Percentiles rank a stretch among this genome's conserved stretches.
Evolutionary conservation across 2,113 vertebrate species (phyloP).

Genomic region (Felis chaus): DNA sequence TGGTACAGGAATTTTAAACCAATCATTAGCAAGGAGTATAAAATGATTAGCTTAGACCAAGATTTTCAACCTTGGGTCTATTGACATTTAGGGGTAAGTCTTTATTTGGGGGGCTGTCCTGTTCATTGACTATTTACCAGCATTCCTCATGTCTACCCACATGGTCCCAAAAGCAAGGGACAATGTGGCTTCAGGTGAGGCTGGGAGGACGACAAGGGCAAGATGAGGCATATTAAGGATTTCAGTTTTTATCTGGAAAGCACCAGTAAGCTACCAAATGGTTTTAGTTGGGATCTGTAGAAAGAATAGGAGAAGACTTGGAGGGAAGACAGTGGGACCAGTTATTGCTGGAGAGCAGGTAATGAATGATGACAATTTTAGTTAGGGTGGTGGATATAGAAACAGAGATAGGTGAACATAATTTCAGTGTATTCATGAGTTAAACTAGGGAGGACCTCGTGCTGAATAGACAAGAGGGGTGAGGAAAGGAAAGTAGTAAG

Average conservation of each 20-base stretch:
- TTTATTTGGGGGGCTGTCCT: background rate
- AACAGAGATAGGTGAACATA: background rate
- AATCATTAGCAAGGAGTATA: background rate
- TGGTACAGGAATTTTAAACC: background rate
- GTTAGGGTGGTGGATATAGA: background rate
- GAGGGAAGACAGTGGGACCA: background rate
- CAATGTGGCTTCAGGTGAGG: background rate
- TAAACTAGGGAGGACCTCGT: background rate
- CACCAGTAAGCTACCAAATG: background rate
- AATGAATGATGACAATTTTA: background rate
- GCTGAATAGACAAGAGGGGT: background rate
- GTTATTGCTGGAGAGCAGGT: background rate
- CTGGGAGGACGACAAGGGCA: background rate
- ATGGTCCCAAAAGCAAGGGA: background rate
- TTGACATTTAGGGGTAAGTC: background rate
- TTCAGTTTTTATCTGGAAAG: background rate
- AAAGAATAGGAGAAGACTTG: background rate
- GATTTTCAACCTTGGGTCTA: background rate
- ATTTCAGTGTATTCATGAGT: background rate
- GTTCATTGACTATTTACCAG: background rate
- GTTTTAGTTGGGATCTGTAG: background rate
- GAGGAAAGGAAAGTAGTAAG: background rate
- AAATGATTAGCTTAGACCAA: background rate
- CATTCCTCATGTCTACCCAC: background rate
- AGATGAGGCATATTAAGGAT: background rate